Percentiles rank a stretch among this genome's conserved stretches.
These are phyloP conservation scores for Poeciliopsis turneri DNA, from an alignment of 2,797 vertebrate genomes.

Conservation along the genomic window DNA sequence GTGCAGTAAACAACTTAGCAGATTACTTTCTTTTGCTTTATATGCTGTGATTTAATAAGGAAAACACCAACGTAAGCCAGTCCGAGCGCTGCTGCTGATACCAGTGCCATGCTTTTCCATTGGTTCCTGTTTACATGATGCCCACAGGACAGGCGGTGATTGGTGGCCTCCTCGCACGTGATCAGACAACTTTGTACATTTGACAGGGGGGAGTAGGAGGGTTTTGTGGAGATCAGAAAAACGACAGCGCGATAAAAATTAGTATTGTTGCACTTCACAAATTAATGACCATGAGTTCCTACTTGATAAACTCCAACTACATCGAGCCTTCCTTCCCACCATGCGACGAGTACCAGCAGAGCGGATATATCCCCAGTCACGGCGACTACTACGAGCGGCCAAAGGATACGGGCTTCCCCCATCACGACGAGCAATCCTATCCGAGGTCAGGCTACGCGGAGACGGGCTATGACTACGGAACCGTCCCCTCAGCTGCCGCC, in stretches of 20 bases:
- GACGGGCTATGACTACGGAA: slow-evolving; percentile 85
- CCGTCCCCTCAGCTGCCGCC: slow-evolving; percentile 65
- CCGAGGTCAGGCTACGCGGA: slow-evolving; percentile 88
- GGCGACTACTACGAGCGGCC: slow-evolving; percentile 89
- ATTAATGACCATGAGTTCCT: slow-evolving; percentile 99
- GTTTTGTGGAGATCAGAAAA: slow-evolving; percentile 97
- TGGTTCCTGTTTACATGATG: slow-evolving; percentile 97
- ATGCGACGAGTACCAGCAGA: slow-evolving; percentile 97
- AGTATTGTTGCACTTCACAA: slow-evolving; percentile 97
- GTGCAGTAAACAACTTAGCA: slow-evolving; percentile 69
- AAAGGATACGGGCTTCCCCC: slow-evolving; percentile 88
- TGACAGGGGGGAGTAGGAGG: slow-evolving; percentile 89
- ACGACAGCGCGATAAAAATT: slow-evolving; percentile 98
- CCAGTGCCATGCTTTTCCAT: slow-evolving; percentile 82
- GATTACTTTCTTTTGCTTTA: slow-evolving; percentile 77
- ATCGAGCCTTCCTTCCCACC: slow-evolving; percentile 98
- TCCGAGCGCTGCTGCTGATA: slow-evolving; percentile 73
- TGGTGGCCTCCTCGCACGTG: slow-evolving; percentile 91
- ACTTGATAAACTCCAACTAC: slow-evolving; percentile 99
- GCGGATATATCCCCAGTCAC: slow-evolving; percentile 86
- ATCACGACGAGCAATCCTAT: slow-evolving; percentile 87
- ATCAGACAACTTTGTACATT: slow-evolving; percentile 91
- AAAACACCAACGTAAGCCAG: slow-evolving; percentile 79
- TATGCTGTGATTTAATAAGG: slow-evolving; percentile 79
- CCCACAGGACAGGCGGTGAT: slow-evolving; percentile 85